Conservation (phyloP, 2,888 invertebrate species). For the Rhagonycha fulva region DNA sequence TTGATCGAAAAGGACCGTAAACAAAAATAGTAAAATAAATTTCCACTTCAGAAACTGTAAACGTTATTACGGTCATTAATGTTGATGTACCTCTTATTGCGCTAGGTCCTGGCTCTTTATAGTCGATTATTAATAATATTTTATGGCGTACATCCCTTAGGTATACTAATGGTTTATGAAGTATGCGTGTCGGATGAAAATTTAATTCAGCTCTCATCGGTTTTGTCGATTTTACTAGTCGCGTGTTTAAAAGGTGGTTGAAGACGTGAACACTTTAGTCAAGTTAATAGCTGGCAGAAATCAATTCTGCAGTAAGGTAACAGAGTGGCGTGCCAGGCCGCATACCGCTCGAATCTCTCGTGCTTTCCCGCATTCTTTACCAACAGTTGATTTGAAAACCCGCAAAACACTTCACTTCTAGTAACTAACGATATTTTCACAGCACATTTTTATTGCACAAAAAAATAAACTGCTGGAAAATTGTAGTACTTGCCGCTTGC, state of each 20-base stretch:
- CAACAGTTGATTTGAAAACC: constrained; percentile 30
- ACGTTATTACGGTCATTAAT: constrained; percentile 14
- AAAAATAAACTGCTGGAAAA: background rate
- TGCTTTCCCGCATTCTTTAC: constrained; percentile 29
- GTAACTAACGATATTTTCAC: constrained; percentile 12
- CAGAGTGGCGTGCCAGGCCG: constrained; percentile 45
- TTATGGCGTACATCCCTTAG: constrained; percentile 7
- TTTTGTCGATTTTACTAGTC: constrained; percentile 36
- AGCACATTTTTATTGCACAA: constrained; percentile 7
- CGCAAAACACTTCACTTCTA: constrained; percentile 18
- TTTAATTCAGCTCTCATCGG: constrained; percentile 41
- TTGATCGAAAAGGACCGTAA: background rate
- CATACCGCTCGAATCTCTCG: constrained; percentile 37
- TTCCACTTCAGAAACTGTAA: constrained; percentile 10
- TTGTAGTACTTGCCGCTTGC: background rate
- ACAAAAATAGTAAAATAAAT: constrained; percentile 16
- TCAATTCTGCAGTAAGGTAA: constrained; percentile 48
- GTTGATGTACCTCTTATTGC: constrained; percentile 12
- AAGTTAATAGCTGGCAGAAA: constrained; percentile 51
- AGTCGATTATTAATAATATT: constrained; percentile 22
- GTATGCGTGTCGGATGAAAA: constrained; percentile 39
- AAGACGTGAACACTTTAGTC: constrained; percentile 49
- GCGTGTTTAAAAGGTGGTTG: constrained; percentile 45
- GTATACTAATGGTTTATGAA: constrained; percentile 21
- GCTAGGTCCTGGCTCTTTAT: constrained; percentile 12